These are phyloP conservation scores for Ochropleura leucogaster DNA, from an alignment of 2,888 invertebrate genomes.

Conservation along the genomic window DNA sequence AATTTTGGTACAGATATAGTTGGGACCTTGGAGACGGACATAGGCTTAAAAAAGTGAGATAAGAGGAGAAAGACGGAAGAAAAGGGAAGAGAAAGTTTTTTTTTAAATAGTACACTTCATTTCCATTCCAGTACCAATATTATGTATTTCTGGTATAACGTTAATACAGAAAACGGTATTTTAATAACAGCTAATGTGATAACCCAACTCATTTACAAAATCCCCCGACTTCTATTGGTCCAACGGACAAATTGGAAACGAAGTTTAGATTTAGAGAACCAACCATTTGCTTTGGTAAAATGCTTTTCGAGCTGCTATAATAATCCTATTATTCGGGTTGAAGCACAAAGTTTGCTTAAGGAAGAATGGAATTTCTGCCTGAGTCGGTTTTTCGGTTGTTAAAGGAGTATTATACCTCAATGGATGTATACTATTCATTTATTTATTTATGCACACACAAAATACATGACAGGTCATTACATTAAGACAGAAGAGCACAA, in stretches of 20 bases:
- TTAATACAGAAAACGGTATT: constrained; percentile 5
- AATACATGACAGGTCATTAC: no score
- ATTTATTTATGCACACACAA: no score
- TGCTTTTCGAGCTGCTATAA: background rate
- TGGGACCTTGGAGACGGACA: no score
- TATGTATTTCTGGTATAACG: background rate
- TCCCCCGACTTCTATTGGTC: background rate
- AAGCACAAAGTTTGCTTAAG: background rate
- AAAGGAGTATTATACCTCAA: background rate
- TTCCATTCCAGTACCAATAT: background rate
- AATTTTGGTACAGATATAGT: no score
- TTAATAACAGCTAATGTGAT: constrained; percentile 5
- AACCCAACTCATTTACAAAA: constrained; percentile 27
- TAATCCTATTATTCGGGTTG: constrained; percentile 15
- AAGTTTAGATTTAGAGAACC: constrained; percentile 22
- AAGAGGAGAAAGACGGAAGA: no score
- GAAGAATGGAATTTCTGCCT: constrained; percentile 1
- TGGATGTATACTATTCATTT: background rate
- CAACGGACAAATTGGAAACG: constrained; percentile 35
- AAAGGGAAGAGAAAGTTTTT: no score
- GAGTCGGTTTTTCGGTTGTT: background rate
- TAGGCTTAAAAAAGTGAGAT: no score
- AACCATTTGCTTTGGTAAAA: constrained; percentile 2
- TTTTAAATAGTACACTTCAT: no score
- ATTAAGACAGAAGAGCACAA: no score